Base-by-base conservation (phyloP, 2,113 vertebrate genomes). In the Tor tambroides region DNA sequence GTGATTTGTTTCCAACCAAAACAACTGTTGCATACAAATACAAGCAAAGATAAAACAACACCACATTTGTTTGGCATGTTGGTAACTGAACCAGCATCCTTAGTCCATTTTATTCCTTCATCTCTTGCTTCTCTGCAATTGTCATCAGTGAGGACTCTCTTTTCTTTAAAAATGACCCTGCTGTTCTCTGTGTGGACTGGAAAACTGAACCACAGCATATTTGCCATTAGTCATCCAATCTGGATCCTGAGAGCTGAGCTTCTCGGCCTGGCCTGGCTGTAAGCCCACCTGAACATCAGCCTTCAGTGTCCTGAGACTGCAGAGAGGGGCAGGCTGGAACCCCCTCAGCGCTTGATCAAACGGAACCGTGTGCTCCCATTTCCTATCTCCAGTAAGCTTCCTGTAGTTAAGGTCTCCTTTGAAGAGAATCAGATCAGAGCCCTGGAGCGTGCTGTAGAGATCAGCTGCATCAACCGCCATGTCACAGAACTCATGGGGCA, bases 331-430 rank as follows among this genome's bases (percentile, higher is more conserved):
- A 0, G 98, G 98, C 35, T 94, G 94, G 90, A 99, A 99, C 21
- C 95, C 97, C n/a, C 89, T 92, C 75, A 99, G 91, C 0, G 96
- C 96, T 79, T 94, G 92, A 59, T 90, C 92, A 87, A 99, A 99
- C 0, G 94, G 91, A 35, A 95, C 85, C 0, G 91, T 96, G 87
- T 96, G 95, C 14, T 95, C 95, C 98, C 98, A 99, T 23, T 95
- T 94, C 51, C 96, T 95, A 91, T 99, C 98, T 0, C 97, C 96
- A 0, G 96, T 96, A 93, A 99, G 91, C 94, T 98, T 99, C 86
- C 98, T 97, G 63, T 99, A 99, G 93, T 99, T 99, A 80, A 99
- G 93, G 92, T 99, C 98, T 4, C 98, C 98, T 94, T 99, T 99
- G 92, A 99, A 98, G 86, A 99, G 85, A 86, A 99, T 90, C 88